Evolutionary conservation across 1,140 invertebrate species (phyloP), one percentile per base, ranked within the genome.

Genomic region (Bombus breviceps): DNA sequence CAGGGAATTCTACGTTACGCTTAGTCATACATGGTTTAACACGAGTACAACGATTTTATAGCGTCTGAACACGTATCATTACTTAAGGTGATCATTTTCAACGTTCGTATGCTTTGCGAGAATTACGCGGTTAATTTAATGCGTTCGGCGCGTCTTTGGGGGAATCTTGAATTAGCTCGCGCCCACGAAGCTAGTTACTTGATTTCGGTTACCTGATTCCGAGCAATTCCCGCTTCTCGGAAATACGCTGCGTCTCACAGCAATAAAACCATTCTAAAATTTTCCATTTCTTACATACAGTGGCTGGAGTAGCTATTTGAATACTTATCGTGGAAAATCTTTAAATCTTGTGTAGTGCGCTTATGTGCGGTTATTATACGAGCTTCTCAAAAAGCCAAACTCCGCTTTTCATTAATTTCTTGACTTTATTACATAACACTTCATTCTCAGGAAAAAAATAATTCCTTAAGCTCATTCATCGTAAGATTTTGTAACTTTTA

Each of bases 31-130:
- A 47, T 57, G 43, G 53, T 83, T 72, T 66, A 39, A 4, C 64
- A 47, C 62, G 5, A 25, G 72, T 72, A 41, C 73, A 18, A 8
- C 18, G 68, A 85, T 81, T 88, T 89, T 86, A 88, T 88, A 37
- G 53, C 41, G 41, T 37, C 32, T 57, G 59, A 72, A 53, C 76
- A 41, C 43, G 18, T 69, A 13, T 81, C 37, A 69, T 87, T 37
- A 87, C 34, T 62, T 80, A 66, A 32, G 59, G 28, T 25, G 71
- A 74, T 43, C 78, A 69, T 59, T 72, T 39, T 77, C 39, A 39
- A 8, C 41, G 62, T 57, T 53, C 32, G 39, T 53, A 18, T 53
- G 79, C 73, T 72, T 37, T 15, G 68, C 78, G 66, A 47, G 62
- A 41, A 87, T 81, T 77, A 47, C 53, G 62, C 74, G n/a, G 37